These are phyloP conservation scores for Gavia stellata DNA, from an alignment of 2,113 vertebrate genomes.

Conservation along the genomic window DNA sequence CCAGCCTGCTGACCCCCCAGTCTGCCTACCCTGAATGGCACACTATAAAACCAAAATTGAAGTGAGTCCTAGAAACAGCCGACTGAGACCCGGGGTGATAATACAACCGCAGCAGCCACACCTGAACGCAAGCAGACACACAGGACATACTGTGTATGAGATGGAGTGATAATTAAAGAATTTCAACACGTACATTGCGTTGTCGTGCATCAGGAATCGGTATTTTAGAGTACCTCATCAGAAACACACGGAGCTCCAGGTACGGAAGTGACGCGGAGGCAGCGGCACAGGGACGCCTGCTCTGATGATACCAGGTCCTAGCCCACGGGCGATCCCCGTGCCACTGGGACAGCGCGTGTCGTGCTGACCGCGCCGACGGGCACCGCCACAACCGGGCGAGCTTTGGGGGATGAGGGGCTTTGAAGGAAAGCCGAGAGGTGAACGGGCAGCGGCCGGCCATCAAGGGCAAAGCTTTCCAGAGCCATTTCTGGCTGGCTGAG, in stretches of 20 bases:
- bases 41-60: background rate
- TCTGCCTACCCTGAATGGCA: background rate
- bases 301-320: background rate
- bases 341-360: rapidly evolving
- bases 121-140: background rate
- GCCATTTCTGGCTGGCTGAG: background rate
- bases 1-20: background rate
- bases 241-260: background rate
- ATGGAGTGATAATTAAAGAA: background rate
- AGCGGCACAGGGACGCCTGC: background rate
- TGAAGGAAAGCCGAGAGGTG: background rate
- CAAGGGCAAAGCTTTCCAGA: background rate
- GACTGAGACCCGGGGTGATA: background rate
- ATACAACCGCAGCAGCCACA: background rate
- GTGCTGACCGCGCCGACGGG: background rate
- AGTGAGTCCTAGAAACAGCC: background rate
- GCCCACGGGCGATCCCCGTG: background rate
- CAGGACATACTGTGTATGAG: background rate
- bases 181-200: background rate
- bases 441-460: background rate
- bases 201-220: background rate
- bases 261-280: background rate
- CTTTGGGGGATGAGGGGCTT: background rate
- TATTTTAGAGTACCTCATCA: background rate
- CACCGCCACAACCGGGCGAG: rapidly evolving